phyloP scores from a whole-genome alignment of 2,888 invertebrate genomes.

The Agrenia bidenticulata region DNA sequence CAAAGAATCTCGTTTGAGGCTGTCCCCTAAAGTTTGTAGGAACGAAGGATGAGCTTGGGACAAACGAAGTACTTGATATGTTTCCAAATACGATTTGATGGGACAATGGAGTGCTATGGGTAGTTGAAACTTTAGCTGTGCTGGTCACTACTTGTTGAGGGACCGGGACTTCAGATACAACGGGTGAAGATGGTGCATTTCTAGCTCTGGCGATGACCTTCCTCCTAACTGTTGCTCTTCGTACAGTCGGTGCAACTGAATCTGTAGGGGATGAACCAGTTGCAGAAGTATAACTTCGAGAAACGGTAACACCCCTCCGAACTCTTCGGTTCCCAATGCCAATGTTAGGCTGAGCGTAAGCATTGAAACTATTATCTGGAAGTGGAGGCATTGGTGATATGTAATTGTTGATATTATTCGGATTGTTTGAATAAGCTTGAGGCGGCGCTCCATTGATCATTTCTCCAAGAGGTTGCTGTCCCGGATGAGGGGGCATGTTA shows the following conservation, averaged over 20 bases:
- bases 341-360: conserved; percentile 25
- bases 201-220: conserved; percentile 29
- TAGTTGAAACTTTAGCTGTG: conserved; percentile 13
- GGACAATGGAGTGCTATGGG: too few relatives aligned
- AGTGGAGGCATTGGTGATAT: conserved; percentile 37
- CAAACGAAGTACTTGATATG: background rate
- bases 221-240: conserved; percentile 20
- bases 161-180: background rate
- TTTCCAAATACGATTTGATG: too few relatives aligned
- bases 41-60: background rate
- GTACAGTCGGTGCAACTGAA: background rate
- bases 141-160: conserved; percentile 10
- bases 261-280: conserved; percentile 10
- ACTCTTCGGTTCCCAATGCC: conserved; percentile 41
- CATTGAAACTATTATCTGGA: conserved; percentile 28
- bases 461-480: conserved; percentile 7
- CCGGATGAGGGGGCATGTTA: conserved; percentile 1
- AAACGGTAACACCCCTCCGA: conserved; percentile 40
- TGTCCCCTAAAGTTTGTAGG: background rate
- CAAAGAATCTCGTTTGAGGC: background rate
- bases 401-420: conserved; percentile 37
- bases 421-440: conserved; percentile 16
- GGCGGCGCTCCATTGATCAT: conserved; percentile 8
- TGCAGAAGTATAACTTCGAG: conserved; percentile 37
- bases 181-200: conserved; percentile 16